Base-by-base conservation (phyloP, 2,888 invertebrate species). In the Erebia epiphron region DNA sequence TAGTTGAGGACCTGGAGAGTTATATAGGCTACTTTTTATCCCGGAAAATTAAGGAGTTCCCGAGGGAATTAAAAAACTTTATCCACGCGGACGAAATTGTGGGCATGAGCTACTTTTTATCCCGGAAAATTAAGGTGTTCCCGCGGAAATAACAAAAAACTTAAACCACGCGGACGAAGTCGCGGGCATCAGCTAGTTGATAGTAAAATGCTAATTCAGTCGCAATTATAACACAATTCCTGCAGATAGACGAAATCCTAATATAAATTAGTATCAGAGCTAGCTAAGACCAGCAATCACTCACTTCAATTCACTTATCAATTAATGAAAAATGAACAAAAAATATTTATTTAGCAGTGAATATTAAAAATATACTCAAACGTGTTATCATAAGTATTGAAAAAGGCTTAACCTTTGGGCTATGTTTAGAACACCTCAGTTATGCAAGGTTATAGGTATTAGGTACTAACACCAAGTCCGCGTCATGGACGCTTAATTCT, bases 161-260 rank as follows among this genome's bases (percentile, higher is more conserved):
- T n/a, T n/a, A n/a, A n/a, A n/a, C n/a, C n/a, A n/a, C n/a, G n/a
- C n/a, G n/a, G n/a, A n/a, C n/a, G n/a, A n/a, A n/a, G n/a, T n/a
- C n/a, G n/a, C n/a, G n/a, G n/a, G n/a, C n/a, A n/a, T n/a, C n/a
- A n/a, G n/a, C n/a, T n/a, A n/a, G n/a, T n/a, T n/a, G n/a, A 4
- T 43, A 61, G 56, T 69, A 73, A 69, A 74, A 69, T 71, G 63
- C 72, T 75, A 73, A 75, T 72, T 43, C 10, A 56, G 46, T 68
- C 46, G 46, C 68, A 62, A 68, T 68, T 68, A 68, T 54, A 46
- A 54, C 56, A 62, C 56, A 46, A 21, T 68, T 54, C n/a, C 61
- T 68, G 41, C n/a, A 68, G 52, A 68, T 62, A 62, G 16, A 61
- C 61, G 43, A 43, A 61, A 43, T 61, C 62, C 14, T 21, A 14